These are phyloP conservation scores for Holocentrus rufus DNA, from an alignment of 2,797 vertebrate species.

Conservation along the genomic window DNA sequence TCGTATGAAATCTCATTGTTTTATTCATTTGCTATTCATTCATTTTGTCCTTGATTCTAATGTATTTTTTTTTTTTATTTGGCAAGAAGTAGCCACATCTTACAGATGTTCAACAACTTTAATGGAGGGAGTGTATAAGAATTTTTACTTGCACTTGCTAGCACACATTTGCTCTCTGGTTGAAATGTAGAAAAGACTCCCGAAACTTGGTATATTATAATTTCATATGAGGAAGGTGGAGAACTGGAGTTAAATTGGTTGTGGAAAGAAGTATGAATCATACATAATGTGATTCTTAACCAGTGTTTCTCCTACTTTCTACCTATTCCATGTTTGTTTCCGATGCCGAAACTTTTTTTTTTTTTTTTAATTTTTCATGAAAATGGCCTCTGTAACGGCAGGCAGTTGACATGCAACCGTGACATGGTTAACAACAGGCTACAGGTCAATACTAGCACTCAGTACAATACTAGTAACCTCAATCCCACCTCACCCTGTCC, in stretches of 20 bases:
- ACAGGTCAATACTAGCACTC: too few relatives aligned
- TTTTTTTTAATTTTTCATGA: too few relatives aligned
- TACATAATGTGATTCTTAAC: too few relatives aligned
- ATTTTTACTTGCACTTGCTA: neutral
- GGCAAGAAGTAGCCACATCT: neutral
- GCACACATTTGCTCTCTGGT: neutral
- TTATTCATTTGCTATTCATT: neutral
- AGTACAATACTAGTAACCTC: too few relatives aligned
- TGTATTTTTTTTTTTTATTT: neutral
- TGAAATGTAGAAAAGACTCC: neutral
- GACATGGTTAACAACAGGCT: too few relatives aligned
- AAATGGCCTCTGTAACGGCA: too few relatives aligned
- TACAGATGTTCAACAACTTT: neutral
- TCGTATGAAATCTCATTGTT: neutral
- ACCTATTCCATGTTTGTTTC: too few relatives aligned
- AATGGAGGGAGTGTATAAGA: neutral
- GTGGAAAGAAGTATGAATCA: too few relatives aligned
- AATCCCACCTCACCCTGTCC: too few relatives aligned
- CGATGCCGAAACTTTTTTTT: too few relatives aligned
- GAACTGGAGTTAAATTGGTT: neutral
- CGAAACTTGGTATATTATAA: neutral
- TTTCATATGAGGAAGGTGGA: neutral
- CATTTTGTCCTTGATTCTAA: neutral
- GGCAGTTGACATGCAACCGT: too few relatives aligned
- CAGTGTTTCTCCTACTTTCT: too few relatives aligned